Percentiles rank a stretch among this genome's conserved stretches.
phyloP scores from a whole-genome alignment of 2,113 vertebrate species.

The Antigone vipio region DNA sequence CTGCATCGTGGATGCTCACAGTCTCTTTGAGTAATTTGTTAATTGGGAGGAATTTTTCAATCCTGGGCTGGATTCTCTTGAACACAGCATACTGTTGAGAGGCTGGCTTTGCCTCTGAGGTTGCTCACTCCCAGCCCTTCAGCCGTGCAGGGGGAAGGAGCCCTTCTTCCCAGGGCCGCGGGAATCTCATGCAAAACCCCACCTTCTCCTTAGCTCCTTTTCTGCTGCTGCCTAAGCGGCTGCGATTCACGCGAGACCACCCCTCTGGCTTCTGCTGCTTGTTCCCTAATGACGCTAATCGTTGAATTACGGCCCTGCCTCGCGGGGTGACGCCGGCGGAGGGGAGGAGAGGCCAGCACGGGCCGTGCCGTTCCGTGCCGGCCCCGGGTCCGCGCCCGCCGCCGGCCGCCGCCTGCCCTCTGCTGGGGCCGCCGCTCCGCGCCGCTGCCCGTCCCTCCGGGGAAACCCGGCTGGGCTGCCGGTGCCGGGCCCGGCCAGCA shows the following conservation, averaged over 20 bases:
- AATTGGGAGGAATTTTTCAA: background rate
- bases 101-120: background rate
- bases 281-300: fast-evolving
- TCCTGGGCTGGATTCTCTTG: background rate
- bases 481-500: background rate
- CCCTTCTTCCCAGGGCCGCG: background rate
- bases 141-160: background rate
- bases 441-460: background rate
- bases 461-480: background rate
- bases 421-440: background rate
- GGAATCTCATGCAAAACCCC: background rate
- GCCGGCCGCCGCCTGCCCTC: background rate
- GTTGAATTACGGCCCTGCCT: background rate
- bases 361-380: too few relatives aligned
- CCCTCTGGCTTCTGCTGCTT: background rate
- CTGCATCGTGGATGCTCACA: background rate
- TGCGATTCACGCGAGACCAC: background rate
- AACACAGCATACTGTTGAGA: background rate
- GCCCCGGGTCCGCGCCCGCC: background rate
- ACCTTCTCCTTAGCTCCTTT: background rate
- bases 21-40: background rate
- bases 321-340: background rate
- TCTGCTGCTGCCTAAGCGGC: background rate
- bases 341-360: background rate
- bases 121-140: background rate